These are phyloP conservation scores for Palaemon carinicauda DNA, from an alignment of 1,140 invertebrate genomes.

Conservation along the genomic window DNA sequence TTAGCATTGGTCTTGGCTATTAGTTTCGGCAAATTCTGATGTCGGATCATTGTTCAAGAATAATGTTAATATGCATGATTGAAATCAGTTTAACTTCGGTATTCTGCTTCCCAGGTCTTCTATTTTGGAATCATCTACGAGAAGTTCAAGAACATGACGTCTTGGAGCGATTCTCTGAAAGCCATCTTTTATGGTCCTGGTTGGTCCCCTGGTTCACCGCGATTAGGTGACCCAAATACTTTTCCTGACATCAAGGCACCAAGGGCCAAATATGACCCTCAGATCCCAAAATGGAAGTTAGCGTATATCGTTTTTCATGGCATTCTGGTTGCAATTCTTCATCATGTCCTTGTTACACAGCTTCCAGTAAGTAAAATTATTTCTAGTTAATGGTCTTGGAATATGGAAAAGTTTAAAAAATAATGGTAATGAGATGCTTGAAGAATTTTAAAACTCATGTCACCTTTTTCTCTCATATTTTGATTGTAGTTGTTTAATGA, in stretches of 20 bases:
- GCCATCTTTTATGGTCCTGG: slow-evolving; percentile 37
- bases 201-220: slow-evolving; percentile 22
- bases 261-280: slow-evolving; percentile 22
- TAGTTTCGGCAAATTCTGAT: too few species aligned
- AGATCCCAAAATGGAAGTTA: neutral
- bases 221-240: neutral
- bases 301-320: slow-evolving; percentile 9
- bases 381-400: too few species aligned
- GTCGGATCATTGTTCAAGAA: too few species aligned
- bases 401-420: too few species aligned
- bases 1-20: too few species aligned
- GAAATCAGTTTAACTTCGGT: too few species aligned
- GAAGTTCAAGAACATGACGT: neutral
- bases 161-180: slow-evolving; percentile 28
- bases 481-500: neutral
- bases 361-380: neutral
- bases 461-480: too few species aligned
- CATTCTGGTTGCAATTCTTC: neutral
- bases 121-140: slow-evolving; percentile 19
- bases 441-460: too few species aligned
- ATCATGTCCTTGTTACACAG: neutral
- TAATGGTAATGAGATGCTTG: too few species aligned
- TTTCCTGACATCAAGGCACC: neutral
- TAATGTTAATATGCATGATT: too few species aligned
- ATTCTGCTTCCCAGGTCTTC: neutral